Base-by-base conservation (phyloP, 2,797 vertebrate species). In the Peromyscus attwateri region DNA sequence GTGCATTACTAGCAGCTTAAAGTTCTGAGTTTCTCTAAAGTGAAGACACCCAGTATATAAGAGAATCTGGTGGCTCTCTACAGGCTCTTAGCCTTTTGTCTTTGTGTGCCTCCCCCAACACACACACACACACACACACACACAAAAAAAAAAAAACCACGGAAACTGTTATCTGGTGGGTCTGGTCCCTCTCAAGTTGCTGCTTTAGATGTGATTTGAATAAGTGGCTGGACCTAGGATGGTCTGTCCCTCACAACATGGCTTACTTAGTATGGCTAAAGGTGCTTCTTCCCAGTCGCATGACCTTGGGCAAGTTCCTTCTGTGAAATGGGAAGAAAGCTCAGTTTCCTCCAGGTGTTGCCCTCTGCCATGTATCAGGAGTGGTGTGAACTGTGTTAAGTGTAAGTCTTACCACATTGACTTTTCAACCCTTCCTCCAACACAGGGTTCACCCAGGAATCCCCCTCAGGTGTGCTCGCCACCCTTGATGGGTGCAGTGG, bases 401-500 rank as follows among this genome's bases (percentile, higher is more conserved):
- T 23, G 49, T 80, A 40, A 31, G 16, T 40, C 77, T 23, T 19
- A 16, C 43, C 1, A 1, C 17, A 7, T 19, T 23, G 19, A 17
- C 8, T 13, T 25, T 66, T 49, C 10, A 21, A 2, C 3, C 71
- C n/a, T 87, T 27, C 89, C 87, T 90, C 55, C 87, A 60, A 43
- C 66, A 79, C 43, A 71, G 21, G 37, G 10, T 80, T 52, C 43
- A 81, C 29, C 91, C 40, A 34, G 64, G 27, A 29, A 4, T 12
- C 34, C 55, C 13, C 2, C 0, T 0, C 46, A 17, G 52, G 0
- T 31, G 60, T n/a, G 9, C 83, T 37, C 0, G 0, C 5, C 34
- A 11, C n/a, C 75, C 46, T 31, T 1, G 16, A 0, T 5, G 25
- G 60, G 43, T n/a, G 14, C 25, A 10, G 43, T 37, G 25, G 49